Base-by-base conservation (phyloP, 2,888 invertebrate species). In the Lomographa bimaculata region DNA sequence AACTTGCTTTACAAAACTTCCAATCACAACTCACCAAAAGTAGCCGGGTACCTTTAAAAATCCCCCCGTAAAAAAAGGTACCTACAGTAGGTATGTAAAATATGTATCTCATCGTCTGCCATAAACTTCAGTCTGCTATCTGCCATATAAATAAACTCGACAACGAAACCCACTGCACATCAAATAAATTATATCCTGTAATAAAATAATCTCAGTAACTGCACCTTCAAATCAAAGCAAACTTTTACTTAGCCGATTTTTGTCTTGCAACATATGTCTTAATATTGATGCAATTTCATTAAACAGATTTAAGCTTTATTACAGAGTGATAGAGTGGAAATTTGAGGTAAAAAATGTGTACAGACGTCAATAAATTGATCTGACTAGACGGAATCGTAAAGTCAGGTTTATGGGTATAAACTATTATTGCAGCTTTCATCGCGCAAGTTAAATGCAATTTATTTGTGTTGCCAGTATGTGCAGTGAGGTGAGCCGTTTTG, bases 341-440 rank as follows among this genome's bases (percentile, higher is more conserved):
- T 41, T 41, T 7, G 16, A 12, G 4, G 3, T 8, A 20, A 17
- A 3, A 28, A 16, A 7, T 18, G 41, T 6, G 16, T 7, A 25
- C 38, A 48, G 52, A 56, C 50, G 46, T 33, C 48, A 50, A 59
- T 75, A 71, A 72, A 71, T 41, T 41, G 64, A 68, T 72, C 63
- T 57, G 74, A 69, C 76, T 74, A 79, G 77, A 77, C 78, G 56
- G 57, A 63, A 63, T 76, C 77, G 65, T 80, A 79, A 79, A 76
- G 58, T 14, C 7, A 16, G 46, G 52, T 77, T 79, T 76, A 79
- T 73, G 60, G 66, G 53, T 59, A 63, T 66, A 60, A 65, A 69
- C 62, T 69, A 71, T 71, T 68, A 75, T 61, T 56, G 64, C 50
- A 46, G 32, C 46, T 52, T 47, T 54, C 54, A 49, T 49, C 52